A percentile compares a stretch with the other conserved stretches of the same genome.
These are phyloP conservation scores for Idris sp. DNA, from an alignment of 1,140 invertebrate species.

Conservation along the genomic window DNA sequence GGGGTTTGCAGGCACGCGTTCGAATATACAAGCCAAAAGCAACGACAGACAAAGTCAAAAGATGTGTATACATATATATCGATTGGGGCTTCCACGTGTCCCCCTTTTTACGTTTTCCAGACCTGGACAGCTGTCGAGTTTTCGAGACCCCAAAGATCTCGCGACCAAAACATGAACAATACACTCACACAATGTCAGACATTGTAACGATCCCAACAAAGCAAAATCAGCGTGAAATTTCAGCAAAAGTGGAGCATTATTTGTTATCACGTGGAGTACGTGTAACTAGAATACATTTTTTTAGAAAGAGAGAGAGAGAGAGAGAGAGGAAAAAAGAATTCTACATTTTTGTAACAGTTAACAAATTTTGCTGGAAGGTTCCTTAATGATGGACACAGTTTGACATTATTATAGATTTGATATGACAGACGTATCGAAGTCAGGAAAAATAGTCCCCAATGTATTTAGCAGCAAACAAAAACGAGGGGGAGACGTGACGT, in stretches of 20 bases:
- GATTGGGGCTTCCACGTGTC: conserved; percentile 51
- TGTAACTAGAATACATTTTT: too few species aligned
- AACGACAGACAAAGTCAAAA: too few species aligned
- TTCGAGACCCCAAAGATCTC: conserved; percentile 51
- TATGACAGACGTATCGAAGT: conserved; percentile 50
- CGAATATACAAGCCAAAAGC: too few species aligned
- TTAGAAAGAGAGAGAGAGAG: too few species aligned
- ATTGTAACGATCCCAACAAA: conserved; percentile 70
- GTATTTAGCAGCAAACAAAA: conserved; percentile 61
- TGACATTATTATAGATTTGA: conserved; percentile 28
- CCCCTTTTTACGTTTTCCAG: conserved; percentile 45
- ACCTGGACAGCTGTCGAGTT: conserved; percentile 63
- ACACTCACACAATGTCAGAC: conserved; percentile 70
- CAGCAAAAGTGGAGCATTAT: conserved; percentile 23
- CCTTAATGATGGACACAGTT: conserved; percentile 16
- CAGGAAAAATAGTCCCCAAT: conserved; percentile 52
- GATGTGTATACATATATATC: too few species aligned
- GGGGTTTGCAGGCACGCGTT: conserved; percentile 28
- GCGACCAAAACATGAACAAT: conserved; percentile 63
- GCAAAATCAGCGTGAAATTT: conserved; percentile 57
- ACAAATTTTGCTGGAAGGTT: neutral
- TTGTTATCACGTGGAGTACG: conserved; percentile 26
- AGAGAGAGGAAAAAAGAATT: too few species aligned
- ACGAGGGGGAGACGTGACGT: conserved; percentile 51
- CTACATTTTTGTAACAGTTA: too few species aligned